Evolutionary conservation across 2,113 vertebrate species (phyloP).

Genomic region (Gopherus evgoodei): DNA sequence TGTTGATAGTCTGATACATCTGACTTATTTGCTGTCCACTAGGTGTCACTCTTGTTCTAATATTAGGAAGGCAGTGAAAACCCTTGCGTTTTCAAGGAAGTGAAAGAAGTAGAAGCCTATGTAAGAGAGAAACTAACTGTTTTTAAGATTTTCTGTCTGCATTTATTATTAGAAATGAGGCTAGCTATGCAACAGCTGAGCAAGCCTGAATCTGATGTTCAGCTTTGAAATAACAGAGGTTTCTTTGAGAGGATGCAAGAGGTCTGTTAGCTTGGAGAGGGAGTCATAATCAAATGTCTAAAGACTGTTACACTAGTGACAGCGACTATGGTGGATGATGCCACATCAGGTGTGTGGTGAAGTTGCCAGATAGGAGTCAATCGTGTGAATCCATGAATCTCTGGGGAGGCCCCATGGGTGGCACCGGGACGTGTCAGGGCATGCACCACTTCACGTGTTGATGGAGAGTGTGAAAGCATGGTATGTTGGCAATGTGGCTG

Average conservation of each 20-base stretch:
- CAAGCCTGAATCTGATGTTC: background rate
- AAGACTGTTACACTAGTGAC: background rate
- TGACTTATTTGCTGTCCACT: conserved; percentile 38
- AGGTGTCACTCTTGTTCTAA: conserved; percentile 52
- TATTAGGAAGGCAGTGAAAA: rapidly evolving
- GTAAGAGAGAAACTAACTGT: background rate
- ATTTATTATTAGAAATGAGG: background rate
- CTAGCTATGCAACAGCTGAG: background rate
- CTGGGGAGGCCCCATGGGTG: background rate
- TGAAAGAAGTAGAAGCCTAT: background rate
- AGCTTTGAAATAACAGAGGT: rapidly evolving
- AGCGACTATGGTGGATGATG: background rate
- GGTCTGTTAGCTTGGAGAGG: background rate
- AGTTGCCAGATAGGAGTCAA: background rate
- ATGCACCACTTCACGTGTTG: background rate
- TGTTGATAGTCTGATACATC: rapidly evolving
- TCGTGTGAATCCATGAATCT: background rate
- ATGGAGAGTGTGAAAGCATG: background rate
- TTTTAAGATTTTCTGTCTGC: background rate
- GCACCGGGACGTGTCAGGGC: background rate
- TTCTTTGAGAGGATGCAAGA: background rate
- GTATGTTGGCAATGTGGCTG: background rate
- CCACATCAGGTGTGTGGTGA: background rate
- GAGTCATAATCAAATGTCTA: background rate
- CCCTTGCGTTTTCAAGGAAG: background rate